Percentiles rank a stretch among this genome's conserved stretches.
Conservation (phyloP, 2,113 vertebrate species). For the Sinocyclocheilus anophthalmus region DNA sequence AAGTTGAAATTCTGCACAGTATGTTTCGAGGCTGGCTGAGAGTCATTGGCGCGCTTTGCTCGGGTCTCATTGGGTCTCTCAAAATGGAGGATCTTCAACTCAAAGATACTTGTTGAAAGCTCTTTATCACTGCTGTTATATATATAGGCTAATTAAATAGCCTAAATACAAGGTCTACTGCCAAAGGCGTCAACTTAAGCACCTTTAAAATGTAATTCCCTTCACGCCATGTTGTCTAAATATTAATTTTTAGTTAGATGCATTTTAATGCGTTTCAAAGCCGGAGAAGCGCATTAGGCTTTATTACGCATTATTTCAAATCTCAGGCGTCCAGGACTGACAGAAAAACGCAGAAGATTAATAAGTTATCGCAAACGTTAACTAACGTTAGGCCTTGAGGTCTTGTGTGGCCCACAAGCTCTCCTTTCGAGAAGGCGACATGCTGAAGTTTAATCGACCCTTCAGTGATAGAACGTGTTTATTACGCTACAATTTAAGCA, state of each 20-base stretch:
- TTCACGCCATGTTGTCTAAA: background rate
- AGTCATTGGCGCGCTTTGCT: slow-evolving; percentile 22
- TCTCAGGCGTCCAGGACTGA: background rate
- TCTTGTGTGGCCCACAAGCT: slow-evolving; percentile 17
- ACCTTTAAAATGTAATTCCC: background rate
- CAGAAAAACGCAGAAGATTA: background rate
- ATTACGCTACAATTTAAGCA: background rate
- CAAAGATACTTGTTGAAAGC: slow-evolving; percentile 7
- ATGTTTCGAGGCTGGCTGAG: background rate
- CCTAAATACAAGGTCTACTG: background rate
- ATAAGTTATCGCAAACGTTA: slow-evolving; percentile 3
- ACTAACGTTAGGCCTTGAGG: slow-evolving; percentile 12
- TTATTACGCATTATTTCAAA: background rate
- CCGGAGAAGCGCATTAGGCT: too few relatives aligned
- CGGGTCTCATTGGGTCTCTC: slow-evolving; percentile 26
- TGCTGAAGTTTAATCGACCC: background rate
- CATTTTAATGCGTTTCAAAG: background rate
- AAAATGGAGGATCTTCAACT: slow-evolving; percentile 56
- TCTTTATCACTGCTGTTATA: background rate
- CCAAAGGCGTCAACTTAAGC: background rate
- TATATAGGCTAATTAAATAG: background rate
- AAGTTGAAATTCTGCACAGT: background rate
- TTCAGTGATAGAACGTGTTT: background rate
- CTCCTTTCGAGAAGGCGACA: background rate
- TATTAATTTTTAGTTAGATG: too few relatives aligned